A percentile compares a stretch with the other conserved stretches of the same genome.
Conservation (phyloP, 2,797 vertebrate genomes). For the Vipera latastei region DNA sequence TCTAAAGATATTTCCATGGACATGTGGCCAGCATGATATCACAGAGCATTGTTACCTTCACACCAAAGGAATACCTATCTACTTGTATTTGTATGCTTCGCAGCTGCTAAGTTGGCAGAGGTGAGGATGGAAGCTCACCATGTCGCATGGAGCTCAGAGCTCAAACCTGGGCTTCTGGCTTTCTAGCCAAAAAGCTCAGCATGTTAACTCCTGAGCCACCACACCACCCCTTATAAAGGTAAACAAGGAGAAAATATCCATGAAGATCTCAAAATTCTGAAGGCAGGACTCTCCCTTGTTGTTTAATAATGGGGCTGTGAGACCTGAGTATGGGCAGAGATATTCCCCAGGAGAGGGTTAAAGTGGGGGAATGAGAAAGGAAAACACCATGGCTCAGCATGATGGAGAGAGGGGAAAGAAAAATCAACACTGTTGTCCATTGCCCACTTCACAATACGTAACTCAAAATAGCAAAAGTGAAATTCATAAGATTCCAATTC, state of each 20-base stretch:
- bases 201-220: neutral
- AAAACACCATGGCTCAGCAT: neutral
- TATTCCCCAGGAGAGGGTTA: neutral
- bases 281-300: neutral
- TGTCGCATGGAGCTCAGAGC: neutral
- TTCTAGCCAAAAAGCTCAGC: neutral
- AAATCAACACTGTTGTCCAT: neutral
- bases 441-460: neutral
- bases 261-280: neutral
- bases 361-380: neutral
- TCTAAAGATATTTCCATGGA: no score
- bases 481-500: neutral
- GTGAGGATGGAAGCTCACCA: neutral
- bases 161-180: neutral
- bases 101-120: neutral
- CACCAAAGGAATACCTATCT: neutral
- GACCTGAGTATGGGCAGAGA: neutral
- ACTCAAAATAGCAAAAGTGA: neutral
- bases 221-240: neutral
- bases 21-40: no score
- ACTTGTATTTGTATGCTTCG: neutral
- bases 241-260: neutral
- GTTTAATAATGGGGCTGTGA: neutral
- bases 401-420: neutral
- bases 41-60: no score